Evolutionary conservation across 2,797 vertebrate species (phyloP).

Genomic region (Acanthurus lineatus): DNA sequence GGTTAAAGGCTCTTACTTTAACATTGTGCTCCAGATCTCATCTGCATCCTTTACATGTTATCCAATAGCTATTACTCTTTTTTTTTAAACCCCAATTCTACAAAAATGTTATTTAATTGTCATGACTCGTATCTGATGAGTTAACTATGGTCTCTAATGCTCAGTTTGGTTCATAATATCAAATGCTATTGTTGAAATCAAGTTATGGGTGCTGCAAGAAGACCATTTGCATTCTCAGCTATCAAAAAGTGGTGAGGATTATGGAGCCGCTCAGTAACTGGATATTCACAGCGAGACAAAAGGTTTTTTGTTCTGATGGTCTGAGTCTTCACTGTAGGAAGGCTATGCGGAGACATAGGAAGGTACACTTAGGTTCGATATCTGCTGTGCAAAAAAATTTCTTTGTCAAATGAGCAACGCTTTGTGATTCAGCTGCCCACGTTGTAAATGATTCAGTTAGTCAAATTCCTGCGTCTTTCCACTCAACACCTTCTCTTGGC

Average conservation of each 20-base stretch:
- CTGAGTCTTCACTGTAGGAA: not conserved
- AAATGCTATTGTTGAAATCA: not conserved
- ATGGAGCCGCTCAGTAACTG: constrained; percentile 27
- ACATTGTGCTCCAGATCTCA: not conserved
- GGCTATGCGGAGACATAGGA: not conserved
- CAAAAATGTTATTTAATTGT: not conserved
- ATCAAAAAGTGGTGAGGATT: not conserved
- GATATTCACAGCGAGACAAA: constrained; percentile 27
- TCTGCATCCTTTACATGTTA: not conserved
- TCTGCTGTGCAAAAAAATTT: constrained; percentile 4
- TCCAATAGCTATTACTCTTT: too few relatives aligned
- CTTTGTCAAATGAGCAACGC: not conserved
- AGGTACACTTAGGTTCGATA: not conserved
- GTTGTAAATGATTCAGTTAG: constrained; percentile 29
- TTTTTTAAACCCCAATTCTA: too few relatives aligned
- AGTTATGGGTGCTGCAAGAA: not conserved
- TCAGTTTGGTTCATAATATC: not conserved
- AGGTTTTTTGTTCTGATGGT: constrained; percentile 17
- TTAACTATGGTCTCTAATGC: not conserved
- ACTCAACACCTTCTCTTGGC: constrained; percentile 45
- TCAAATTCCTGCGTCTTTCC: constrained; percentile 39
- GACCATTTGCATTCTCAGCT: not conserved
- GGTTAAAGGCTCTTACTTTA: not conserved
- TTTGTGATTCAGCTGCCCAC: constrained; percentile 11
- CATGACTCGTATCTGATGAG: not conserved